Evolutionary conservation across 2,888 invertebrate species (phyloP).

Genomic region (Agrotis ipsilon): DNA sequence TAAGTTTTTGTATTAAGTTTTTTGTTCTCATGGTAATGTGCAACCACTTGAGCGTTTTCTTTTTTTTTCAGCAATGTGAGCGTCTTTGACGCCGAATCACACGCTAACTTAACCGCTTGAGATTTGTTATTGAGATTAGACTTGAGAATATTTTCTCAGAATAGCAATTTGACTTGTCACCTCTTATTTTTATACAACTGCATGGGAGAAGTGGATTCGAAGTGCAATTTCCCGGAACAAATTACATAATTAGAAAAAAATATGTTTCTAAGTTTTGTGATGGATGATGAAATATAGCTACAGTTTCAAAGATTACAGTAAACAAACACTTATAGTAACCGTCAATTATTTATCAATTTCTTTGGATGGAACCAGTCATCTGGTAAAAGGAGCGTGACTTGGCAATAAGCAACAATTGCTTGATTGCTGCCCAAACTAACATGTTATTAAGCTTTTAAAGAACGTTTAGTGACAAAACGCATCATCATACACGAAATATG

Average conservation of each 20-base stretch:
- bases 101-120: conserved; percentile 60
- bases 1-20: conserved; percentile 68
- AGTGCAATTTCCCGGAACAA: conserved; percentile 20
- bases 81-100: conserved; percentile 58
- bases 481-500: conserved; percentile 57
- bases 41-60: conserved; percentile 75
- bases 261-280: background rate
- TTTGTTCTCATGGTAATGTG: conserved; percentile 76
- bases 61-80: conserved; percentile 70
- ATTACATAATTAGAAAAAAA: background rate
- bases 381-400: conserved; percentile 74
- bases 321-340: conserved; percentile 73
- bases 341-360: conserved; percentile 72
- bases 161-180: conserved; percentile 48
- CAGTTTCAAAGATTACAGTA: conserved; percentile 59
- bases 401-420: conserved; percentile 72
- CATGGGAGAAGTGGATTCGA: conserved; percentile 41
- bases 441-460: conserved; percentile 80
- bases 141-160: conserved; percentile 60
- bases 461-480: conserved; percentile 78
- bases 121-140: conserved; percentile 61
- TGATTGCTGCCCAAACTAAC: conserved; percentile 75
- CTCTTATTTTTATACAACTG: conserved; percentile 34
- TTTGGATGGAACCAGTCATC: conserved; percentile 68
- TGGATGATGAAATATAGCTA: conserved; percentile 13